Base-by-base conservation (phyloP, 2,888 invertebrate genomes). In the Protonemura montana region DNA sequence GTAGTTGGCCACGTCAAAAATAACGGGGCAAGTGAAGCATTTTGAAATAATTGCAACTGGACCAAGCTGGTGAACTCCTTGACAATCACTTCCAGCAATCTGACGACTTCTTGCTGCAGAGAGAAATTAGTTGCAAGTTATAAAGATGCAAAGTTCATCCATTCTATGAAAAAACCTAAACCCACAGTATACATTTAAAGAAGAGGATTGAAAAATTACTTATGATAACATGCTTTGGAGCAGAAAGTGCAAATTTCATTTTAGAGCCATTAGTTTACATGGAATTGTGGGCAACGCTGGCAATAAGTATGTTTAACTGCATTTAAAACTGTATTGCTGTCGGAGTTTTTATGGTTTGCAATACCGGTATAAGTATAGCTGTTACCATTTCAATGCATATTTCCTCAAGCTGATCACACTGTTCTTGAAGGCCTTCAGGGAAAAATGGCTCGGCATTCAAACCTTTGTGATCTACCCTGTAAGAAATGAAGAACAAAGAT, bases 1-100 rank as follows among this genome's bases (percentile, higher is more conserved):
- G 88, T 86, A 26, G 89, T 87, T 86, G 89, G 89, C 87, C 91
- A 89, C 7, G 91, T 90, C 59, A 91, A 89, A 89, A 92, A 92
- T 85, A 92, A 85, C 35, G 90, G 90, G 26, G 89, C 88, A 28
- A 86, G 26, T 81, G 89, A 88, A 35, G 26, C 29, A 10, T 59
- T 41, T 26, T 87, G 85, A 83, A 78, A 81, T 86, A 90, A 90
- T 86, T 91, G 90, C 86, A 91, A 88, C 87, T 91, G 90, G 0
- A 88, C 88, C 86, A 91, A 88, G 10, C 91, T 90, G 35, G 88
- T 87, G 87, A 91, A 90, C 89, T 91, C 91, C 28, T 88, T 88
- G 5, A 88, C 88, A 41, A 90, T 88, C 78, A 88, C 87, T 82
- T 89, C 88, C 86, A 92, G 89, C 28, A 88, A 89, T 76, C 90